A percentile compares a stretch with the other conserved stretches of the same genome.
Evolutionary conservation across 2,888 invertebrate genomes (phyloP).

Genomic region (Stictocephala bisonia): DNA sequence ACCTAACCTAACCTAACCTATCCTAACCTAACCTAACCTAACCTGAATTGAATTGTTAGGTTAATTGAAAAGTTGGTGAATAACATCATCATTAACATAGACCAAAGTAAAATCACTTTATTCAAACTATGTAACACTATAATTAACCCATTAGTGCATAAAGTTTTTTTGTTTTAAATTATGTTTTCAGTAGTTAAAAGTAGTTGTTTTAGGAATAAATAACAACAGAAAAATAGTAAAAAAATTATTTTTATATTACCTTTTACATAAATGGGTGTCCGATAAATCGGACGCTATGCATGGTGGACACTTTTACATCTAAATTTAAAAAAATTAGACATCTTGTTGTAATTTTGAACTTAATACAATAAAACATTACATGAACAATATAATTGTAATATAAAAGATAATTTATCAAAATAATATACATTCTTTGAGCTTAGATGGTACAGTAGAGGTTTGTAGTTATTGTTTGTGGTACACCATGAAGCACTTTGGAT

Average conservation of each 20-base stretch:
- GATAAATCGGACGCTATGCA: neutral
- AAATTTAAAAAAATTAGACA: neutral
- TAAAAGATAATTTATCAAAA: neutral
- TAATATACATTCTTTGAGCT: too few species aligned
- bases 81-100: too few species aligned
- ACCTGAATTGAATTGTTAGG: too few species aligned
- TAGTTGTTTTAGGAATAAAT: neutral
- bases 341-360: neutral
- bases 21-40: too few species aligned
- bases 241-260: neutral
- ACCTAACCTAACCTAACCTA: too few species aligned
- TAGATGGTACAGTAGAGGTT: too few species aligned
- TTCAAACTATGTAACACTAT: too few species aligned
- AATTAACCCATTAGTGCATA: conserved; percentile 3
- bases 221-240: neutral
- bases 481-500: conserved; percentile 15
- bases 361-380: neutral
- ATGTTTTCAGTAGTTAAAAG: neutral
- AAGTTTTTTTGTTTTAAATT: neutral
- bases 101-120: too few species aligned
- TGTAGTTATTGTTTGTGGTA: conserved; percentile 11
- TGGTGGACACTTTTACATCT: neutral
- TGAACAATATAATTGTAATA: neutral
- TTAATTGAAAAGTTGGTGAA: too few species aligned
- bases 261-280: neutral